Evolutionary conservation across 2,888 invertebrate genomes (phyloP), one percentile per base, ranked within the genome.

Genomic region (Automeris io): DNA sequence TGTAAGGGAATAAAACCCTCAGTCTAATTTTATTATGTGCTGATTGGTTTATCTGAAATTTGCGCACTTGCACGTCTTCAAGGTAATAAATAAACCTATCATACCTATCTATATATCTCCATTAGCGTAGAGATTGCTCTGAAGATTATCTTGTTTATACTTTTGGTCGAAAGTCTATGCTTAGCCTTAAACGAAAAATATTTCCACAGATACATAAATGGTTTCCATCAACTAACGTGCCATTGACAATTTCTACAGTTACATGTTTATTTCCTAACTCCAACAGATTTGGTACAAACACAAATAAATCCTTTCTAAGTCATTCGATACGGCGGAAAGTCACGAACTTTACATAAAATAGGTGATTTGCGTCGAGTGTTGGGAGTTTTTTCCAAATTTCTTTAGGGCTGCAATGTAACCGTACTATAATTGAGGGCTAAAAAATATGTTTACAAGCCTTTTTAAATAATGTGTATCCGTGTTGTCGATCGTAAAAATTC

Each of bases 301-400:
- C 72, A 79, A 79, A 77, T 79, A 82, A 80, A 82, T 82, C 80
- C 76, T 74, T 81, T 76, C 72, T 80, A 82, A 83, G 79, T 74
- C 83, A 82, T 85, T 78, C 79, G 79, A 83, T 83, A 86, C 70
- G 80, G 82, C 68, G 58, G 63, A 69, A 65, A 86, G 86, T 85
- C 86, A 86, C 86, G 86, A 81, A 82, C 77, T 86, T 85, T 83
- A 83, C 86, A 85, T 86, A 83, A 86, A 85, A 79, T 82, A 78
- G 70, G 76, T 75, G 80, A 80, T 82, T 83, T 81, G 80, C 71
- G 62, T 70, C 75, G 73, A 81, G 81, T 71, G 69, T 74, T 70
- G 68, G 67, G 71, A 70, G 74, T 79, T 85, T 80, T 71, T 65
- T 60, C 55, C 43, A 56, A 47, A 48, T 65, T 65, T 63, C 56